phyloP scores from a whole-genome alignment of 2,797 vertebrate genomes.

The Podarcis siculus region DNA sequence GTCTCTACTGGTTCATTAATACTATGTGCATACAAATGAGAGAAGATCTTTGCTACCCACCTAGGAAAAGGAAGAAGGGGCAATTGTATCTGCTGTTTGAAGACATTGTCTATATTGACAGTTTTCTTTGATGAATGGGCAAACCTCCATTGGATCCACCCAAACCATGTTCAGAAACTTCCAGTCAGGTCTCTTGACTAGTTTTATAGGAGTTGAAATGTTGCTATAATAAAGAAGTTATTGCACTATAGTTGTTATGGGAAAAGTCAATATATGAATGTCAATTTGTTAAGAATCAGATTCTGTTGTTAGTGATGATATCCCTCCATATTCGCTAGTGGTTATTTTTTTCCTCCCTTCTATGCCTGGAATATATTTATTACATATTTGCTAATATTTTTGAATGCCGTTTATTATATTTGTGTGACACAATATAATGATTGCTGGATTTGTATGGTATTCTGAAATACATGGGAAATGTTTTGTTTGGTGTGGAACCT shows the following conservation, averaged over 20 bases:
- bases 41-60: background rate
- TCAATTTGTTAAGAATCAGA: background rate
- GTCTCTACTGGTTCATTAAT: constrained; percentile 22
- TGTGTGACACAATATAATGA: background rate
- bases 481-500: background rate
- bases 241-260: background rate
- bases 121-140: constrained; percentile 2
- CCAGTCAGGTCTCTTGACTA: background rate
- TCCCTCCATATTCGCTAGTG: background rate
- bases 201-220: background rate
- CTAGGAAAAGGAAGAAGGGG: background rate
- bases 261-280: background rate
- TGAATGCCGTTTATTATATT: background rate
- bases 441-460: background rate
- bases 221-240: background rate
- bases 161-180: background rate
- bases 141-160: background rate
- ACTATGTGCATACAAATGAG: background rate
- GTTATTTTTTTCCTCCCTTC: background rate
- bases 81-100: background rate
- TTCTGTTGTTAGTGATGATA: background rate
- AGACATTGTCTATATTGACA: background rate
- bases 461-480: background rate
- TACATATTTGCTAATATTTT: background rate
- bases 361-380: background rate